These are phyloP conservation scores for Drosophila nigrodunni DNA, from an alignment of 1,140 invertebrate genomes.

Conservation along the genomic window DNA sequence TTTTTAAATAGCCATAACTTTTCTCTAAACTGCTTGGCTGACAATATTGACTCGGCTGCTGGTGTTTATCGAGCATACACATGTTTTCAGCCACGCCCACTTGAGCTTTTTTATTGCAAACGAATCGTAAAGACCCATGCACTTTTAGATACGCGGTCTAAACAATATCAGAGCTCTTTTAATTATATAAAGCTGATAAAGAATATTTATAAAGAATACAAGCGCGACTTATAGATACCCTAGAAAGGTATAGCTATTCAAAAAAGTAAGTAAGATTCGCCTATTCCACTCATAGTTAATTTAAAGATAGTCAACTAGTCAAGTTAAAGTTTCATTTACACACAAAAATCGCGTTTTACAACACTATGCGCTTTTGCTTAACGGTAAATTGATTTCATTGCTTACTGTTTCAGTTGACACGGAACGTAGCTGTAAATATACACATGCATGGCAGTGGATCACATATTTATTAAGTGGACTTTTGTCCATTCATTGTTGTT, in stretches of 20 bases:
- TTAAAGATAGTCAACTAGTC: too few species aligned
- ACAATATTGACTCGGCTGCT: too few species aligned
- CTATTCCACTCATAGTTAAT: too few species aligned
- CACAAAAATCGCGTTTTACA: background rate
- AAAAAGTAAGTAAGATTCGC: too few species aligned
- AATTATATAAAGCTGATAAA: background rate
- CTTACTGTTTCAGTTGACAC: background rate
- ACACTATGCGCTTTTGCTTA: background rate
- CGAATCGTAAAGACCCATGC: too few species aligned
- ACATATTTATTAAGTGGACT: conserved; percentile 43
- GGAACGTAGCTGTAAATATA: background rate
- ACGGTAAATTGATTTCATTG: background rate
- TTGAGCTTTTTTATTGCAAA: too few species aligned
- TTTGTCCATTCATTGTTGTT: conserved; percentile 24
- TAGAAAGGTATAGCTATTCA: background rate
- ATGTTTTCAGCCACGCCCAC: too few species aligned
- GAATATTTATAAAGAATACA: background rate
- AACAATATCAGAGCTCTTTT: background rate
- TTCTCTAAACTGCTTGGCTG: too few species aligned
- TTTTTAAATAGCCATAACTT: too few species aligned
- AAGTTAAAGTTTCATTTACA: too few species aligned
- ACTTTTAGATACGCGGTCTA: background rate
- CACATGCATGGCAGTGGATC: conserved; percentile 10
- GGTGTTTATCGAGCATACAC: too few species aligned
- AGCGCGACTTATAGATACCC: conserved; percentile 1